A percentile compares a stretch with the other conserved stretches of the same genome.
These are phyloP conservation scores for Platysternon megacephalum DNA, from an alignment of 2,113 vertebrate species.

Conservation along the genomic window DNA sequence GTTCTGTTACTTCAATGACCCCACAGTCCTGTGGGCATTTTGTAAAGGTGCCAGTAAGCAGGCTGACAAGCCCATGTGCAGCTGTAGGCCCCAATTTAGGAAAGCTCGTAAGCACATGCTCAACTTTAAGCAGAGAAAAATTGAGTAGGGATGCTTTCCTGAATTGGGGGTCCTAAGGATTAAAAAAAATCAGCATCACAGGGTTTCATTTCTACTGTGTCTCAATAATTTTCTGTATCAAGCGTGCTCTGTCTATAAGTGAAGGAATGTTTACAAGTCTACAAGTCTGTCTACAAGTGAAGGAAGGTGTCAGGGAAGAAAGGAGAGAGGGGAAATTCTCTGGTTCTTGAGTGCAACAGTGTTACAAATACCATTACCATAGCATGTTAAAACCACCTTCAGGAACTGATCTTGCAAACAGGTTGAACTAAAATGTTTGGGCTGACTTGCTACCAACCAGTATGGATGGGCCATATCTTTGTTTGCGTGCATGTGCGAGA, in stretches of 20 bases:
- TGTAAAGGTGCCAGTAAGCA: neutral
- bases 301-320: neutral
- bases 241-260: neutral
- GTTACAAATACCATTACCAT: neutral
- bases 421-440: neutral
- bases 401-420: neutral
- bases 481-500: neutral
- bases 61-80: too few species aligned
- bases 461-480: neutral
- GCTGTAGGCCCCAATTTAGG: neutral
- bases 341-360: neutral
- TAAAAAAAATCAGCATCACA: neutral
- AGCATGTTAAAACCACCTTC: neutral
- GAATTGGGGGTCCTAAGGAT: neutral
- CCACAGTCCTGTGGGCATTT: neutral
- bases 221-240: neutral
- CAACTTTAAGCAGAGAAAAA: neutral
- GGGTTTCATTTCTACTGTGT: neutral
- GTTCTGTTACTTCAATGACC: neutral
- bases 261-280: neutral
- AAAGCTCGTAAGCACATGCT: neutral
- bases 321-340: neutral
- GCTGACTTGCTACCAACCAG: neutral
- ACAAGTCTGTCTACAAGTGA: neutral
- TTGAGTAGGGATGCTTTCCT: neutral